Evolutionary conservation across 2,888 invertebrate genomes (phyloP), one percentile per base, ranked within the genome.

Genomic region (Xanthorhoe designata): DNA sequence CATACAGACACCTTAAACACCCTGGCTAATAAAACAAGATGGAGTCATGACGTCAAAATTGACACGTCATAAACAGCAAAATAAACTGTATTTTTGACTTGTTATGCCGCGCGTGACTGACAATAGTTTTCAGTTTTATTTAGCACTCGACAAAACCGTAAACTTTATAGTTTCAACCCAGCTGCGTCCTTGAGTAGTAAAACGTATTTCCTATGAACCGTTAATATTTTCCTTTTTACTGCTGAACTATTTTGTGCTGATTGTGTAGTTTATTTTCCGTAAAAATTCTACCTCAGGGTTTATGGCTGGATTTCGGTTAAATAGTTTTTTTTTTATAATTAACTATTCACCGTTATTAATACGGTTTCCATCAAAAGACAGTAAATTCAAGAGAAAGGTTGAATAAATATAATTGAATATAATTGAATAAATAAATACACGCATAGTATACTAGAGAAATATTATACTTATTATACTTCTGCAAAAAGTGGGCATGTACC

Each of bases 141-240:
- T 61, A 68, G 61, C 70, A 62, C 66, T 62, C 47, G 32, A 53
- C 59, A 15, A 53, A 60, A 49, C 51, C 47, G 56, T 65, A 67
- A 51, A 66, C 54, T 54, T 66, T 54, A 58, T 61, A 65, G 65
- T 66, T 58, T 50, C 9, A 50, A 55, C 55, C 59, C 15, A 51
- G 59, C 56, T 52, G 60, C 32, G 70, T 62, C 71, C 71, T 71
- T 71, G 70, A 64, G 64, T 64, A 61, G 53, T 53, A 54, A 55
- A 66, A 58, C 58, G 58, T 66, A 62, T 66, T 66, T 61, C 58
- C 54, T 61, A 61, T 66, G 49, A 38, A 50, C 58, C 61, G 53
- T 66, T 58, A 66, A 61, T 66, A 61, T 66, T 66, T 57, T 57
- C 42, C 38, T 35, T 54, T 66, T 66, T 66, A 66, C 42, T 56